Conservation (phyloP, 2,113 vertebrate species). For the Elaphurus davidianus region DNA sequence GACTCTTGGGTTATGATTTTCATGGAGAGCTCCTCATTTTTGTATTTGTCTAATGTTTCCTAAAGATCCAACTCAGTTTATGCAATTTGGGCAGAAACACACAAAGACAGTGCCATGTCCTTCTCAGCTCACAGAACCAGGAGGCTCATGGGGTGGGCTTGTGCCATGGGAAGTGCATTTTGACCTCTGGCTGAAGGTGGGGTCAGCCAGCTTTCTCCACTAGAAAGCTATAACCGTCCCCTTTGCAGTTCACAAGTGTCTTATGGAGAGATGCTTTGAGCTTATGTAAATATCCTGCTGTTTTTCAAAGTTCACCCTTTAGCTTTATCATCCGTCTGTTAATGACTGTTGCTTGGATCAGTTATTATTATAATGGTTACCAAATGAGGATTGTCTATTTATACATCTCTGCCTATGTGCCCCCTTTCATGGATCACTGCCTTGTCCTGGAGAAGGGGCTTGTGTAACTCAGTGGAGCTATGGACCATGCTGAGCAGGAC, state of each 20-base stretch:
- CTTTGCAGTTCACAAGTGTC: not conserved
- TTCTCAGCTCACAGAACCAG: not conserved
- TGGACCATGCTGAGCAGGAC: not conserved
- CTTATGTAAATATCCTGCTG: not conserved
- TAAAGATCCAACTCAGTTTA: not conserved
- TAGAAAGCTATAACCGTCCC: accelerated
- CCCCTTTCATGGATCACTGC: not conserved
- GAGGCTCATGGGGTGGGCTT: accelerated
- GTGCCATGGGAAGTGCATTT: accelerated
- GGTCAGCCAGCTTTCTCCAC: not conserved
- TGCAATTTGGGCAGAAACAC: not conserved
- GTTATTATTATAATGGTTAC: not conserved
- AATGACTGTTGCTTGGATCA: not conserved
- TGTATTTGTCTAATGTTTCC: not conserved
- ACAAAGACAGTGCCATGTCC: accelerated
- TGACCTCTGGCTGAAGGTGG: accelerated
- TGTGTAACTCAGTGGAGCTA: not conserved
- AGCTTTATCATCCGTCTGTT: not conserved
- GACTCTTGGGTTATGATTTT: not conserved
- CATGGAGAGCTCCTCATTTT: not conserved
- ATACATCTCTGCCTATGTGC: not conserved
- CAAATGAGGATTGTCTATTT: not conserved
- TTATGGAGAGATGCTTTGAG: not conserved
- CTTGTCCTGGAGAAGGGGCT: not conserved
- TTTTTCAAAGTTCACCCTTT: not conserved